phyloP scores from a whole-genome alignment of 1,140 invertebrate species.

The Lucilia cuprina region DNA sequence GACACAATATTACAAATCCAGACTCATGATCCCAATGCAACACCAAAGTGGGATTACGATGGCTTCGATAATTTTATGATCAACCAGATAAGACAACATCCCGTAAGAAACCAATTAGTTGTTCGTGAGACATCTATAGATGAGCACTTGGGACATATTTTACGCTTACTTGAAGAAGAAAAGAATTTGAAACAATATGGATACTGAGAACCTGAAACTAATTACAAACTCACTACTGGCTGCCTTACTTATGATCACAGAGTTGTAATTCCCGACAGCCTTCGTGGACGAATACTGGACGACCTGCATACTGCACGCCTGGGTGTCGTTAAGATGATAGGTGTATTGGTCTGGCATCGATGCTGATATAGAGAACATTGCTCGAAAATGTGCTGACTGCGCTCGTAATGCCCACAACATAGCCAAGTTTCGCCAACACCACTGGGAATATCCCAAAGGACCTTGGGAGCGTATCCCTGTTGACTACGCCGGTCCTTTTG shows the following conservation, averaged over 20 bases:
- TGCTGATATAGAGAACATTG: background rate
- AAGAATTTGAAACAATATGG: no score
- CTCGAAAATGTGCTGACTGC: constrained; percentile 57
- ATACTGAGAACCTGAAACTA: no score
- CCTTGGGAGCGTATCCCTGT: background rate
- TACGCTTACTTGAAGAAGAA: no score
- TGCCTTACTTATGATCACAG: no score
- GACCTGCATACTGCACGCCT: constrained; percentile 52
- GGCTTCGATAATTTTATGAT: background rate
- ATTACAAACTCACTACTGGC: no score
- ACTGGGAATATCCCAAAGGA: background rate
- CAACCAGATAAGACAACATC: background rate
- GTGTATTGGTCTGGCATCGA: background rate
- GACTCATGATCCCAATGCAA: background rate
- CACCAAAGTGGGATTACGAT: background rate
- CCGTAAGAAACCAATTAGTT: no score
- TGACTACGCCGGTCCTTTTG: background rate
- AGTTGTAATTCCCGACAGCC: background rate
- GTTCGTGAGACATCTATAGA: no score
- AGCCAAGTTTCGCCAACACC: background rate
- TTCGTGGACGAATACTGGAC: constrained; percentile 46
- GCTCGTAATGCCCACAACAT: background rate
- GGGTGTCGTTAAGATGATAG: constrained; percentile 63
- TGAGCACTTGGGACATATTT: no score
- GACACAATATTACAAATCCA: no score